These are phyloP conservation scores for Xylota sylvarum DNA, from an alignment of 2,888 invertebrate species.

Conservation along the genomic window DNA sequence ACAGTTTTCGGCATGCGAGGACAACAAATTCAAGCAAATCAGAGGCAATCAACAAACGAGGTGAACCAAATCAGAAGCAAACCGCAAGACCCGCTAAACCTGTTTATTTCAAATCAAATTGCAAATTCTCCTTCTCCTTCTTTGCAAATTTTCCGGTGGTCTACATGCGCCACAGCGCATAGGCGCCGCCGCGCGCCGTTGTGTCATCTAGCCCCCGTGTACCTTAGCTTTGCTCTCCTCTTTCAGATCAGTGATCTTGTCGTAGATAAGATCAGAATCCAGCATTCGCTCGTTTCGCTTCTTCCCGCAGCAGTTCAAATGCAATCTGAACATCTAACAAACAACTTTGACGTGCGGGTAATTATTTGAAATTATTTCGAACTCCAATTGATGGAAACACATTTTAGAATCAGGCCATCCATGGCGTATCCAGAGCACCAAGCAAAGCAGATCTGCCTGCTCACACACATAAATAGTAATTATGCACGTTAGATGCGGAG, in stretches of 20 bases:
- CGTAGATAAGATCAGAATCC: slow-evolving; percentile 71
- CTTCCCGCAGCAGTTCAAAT: slow-evolving; percentile 32
- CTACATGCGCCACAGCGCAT: slow-evolving; percentile 44
- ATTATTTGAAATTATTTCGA: slow-evolving; percentile 76
- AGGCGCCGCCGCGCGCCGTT: slow-evolving; percentile 59
- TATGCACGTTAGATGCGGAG: slow-evolving; percentile 49
- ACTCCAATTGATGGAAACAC: slow-evolving; percentile 69
- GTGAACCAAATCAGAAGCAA: slow-evolving; percentile 73
- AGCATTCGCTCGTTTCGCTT: slow-evolving; percentile 41
- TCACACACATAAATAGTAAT: slow-evolving; percentile 44
- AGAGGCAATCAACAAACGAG: slow-evolving; percentile 69
- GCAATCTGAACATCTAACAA: slow-evolving; percentile 69
- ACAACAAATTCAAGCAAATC: slow-evolving; percentile 67
- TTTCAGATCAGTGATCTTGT: slow-evolving; percentile 65
- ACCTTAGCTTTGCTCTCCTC: slow-evolving; percentile 46
- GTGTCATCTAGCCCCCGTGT: slow-evolving; percentile 37
- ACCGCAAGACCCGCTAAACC: slow-evolving; percentile 74
- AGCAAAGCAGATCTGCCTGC: not conserved
- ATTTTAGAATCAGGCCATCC: slow-evolving; percentile 68
- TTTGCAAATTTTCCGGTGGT: slow-evolving; percentile 66
- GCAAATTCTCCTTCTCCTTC: slow-evolving; percentile 58
- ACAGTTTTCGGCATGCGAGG: slow-evolving; percentile 40
- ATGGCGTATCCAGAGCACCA: slow-evolving; percentile 16
- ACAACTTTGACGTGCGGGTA: slow-evolving; percentile 74
- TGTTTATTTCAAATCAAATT: slow-evolving; percentile 76